These are phyloP conservation scores for Subacronicta megacephala DNA, from an alignment of 2,888 invertebrate genomes.

Conservation along the genomic window DNA sequence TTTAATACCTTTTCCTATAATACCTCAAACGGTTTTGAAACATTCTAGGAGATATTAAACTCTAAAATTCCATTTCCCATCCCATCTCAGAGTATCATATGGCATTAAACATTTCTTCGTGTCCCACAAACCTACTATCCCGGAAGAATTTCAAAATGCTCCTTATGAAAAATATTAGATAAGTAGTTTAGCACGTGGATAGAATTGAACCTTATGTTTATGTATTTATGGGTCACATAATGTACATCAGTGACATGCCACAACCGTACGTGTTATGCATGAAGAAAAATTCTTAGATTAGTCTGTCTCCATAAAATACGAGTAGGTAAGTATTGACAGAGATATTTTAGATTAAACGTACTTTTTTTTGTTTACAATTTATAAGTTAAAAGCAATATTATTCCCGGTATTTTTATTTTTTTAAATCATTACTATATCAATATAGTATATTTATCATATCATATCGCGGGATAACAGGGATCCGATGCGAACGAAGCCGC, in stretches of 20 bases:
- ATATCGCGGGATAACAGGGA: too few species aligned
- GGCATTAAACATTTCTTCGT: conserved; percentile 18
- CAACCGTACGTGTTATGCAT: conserved; percentile 3
- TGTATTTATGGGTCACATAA: not conserved
- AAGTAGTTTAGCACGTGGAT: not conserved
- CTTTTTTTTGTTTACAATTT: too few species aligned
- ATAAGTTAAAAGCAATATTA: too few species aligned
- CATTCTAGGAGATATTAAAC: conserved; percentile 28
- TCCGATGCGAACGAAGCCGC: too few species aligned
- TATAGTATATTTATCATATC: too few species aligned
- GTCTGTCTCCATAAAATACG: conserved; percentile 10
- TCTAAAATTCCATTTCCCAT: conserved; percentile 20
- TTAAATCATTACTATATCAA: too few species aligned
- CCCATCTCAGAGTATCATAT: conserved; percentile 18
- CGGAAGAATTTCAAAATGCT: conserved; percentile 13
- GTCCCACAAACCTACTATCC: conserved; percentile 5
- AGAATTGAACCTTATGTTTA: not conserved
- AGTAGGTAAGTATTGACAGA: not conserved
- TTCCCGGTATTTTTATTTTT: too few species aligned
- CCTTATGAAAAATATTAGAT: conserved; percentile 41
- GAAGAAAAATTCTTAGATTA: conserved; percentile 30
- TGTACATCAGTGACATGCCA: not conserved
- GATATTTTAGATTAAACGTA: not conserved
- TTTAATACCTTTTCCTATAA: conserved; percentile 1
- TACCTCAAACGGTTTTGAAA: conserved; percentile 12